Evolutionary conservation across 53 echinoderm and acorn worm species (phyloP).

Genomic region (Actinopyga echinites): DNA sequence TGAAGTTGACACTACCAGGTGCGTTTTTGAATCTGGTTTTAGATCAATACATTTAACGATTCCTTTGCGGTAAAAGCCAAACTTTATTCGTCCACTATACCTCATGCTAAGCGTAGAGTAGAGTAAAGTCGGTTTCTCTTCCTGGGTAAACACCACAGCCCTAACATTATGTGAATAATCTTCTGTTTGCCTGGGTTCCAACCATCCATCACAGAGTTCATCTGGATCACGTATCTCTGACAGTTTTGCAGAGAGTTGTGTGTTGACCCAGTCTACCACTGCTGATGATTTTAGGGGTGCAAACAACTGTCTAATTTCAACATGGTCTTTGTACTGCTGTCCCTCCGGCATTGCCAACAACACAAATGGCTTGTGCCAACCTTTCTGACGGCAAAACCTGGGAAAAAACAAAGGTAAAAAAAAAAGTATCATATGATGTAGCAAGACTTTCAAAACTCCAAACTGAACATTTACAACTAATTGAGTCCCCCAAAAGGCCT

Average conservation of each 20-base stretch:
- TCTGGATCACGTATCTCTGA: constrained; percentile 2
- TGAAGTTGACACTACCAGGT: constrained; percentile 62
- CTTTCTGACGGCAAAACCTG: constrained; percentile 83
- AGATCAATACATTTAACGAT: background rate
- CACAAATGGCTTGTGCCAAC: constrained; percentile 77
- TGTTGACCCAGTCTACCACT: constrained; percentile 84
- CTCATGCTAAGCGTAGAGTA: constrained; percentile 85
- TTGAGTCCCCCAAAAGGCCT: too few species aligned
- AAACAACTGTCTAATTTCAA: constrained; percentile 70
- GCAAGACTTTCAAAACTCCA: background rate
- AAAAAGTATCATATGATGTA: constrained; percentile 15
- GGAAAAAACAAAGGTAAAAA: background rate
- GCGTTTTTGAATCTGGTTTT: constrained; percentile 38
- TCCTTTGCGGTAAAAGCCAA: constrained; percentile 45
- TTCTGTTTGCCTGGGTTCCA: constrained; percentile 9
- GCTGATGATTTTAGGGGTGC: constrained; percentile 57
- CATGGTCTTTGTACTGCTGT: constrained; percentile 84
- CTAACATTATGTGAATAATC: constrained; percentile 50
- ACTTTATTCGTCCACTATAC: constrained; percentile 83
- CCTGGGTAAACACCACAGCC: constrained; percentile 58
- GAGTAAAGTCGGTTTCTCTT: constrained; percentile 60
- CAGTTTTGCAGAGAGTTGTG: constrained; percentile 58
- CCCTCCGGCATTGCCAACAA: constrained; percentile 89
- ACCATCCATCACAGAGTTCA: background rate
- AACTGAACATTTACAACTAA: too few species aligned